These are phyloP conservation scores for Hydrocynus forskahlii DNA, from an alignment of 2,797 vertebrate species.

Conservation along the genomic window DNA sequence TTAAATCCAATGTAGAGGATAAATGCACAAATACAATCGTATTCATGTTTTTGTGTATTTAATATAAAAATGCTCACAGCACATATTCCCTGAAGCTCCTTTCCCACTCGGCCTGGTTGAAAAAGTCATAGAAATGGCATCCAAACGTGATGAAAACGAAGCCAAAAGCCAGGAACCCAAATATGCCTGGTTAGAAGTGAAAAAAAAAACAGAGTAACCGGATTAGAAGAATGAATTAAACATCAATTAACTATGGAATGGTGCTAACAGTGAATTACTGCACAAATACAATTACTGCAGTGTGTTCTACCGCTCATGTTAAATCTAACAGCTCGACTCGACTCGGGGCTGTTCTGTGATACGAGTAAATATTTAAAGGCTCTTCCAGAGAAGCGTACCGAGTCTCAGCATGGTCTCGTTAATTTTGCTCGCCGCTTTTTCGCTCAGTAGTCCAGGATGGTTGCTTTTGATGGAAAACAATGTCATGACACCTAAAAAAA, in stretches of 20 bases:
- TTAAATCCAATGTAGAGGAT: not conserved
- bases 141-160: constrained; percentile 97
- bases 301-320: not conserved
- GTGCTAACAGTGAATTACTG: not conserved
- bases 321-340: no score
- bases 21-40: not conserved
- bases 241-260: not conserved
- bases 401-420: constrained; percentile 97
- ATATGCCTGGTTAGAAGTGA: constrained; percentile 82
- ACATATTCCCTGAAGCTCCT: constrained; percentile 97
- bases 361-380: not conserved
- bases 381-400: constrained; percentile 73
- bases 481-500: constrained; percentile 92
- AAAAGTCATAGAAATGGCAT: constrained; percentile 99
- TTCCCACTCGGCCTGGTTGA: constrained; percentile 98
- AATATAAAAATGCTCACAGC: constrained; percentile 79
- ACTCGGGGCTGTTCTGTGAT: not conserved
- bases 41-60: not conserved
- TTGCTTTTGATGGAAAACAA: constrained; percentile 98
- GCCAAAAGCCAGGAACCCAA: constrained; percentile 95
- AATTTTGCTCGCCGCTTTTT: constrained; percentile 98
- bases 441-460: constrained; percentile 94
- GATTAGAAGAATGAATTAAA: no score
- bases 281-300: not conserved
- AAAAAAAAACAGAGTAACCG: not conserved